Evolutionary conservation across 1,140 invertebrate species (phyloP).

Genomic region (Choristoneura fumiferana): DNA sequence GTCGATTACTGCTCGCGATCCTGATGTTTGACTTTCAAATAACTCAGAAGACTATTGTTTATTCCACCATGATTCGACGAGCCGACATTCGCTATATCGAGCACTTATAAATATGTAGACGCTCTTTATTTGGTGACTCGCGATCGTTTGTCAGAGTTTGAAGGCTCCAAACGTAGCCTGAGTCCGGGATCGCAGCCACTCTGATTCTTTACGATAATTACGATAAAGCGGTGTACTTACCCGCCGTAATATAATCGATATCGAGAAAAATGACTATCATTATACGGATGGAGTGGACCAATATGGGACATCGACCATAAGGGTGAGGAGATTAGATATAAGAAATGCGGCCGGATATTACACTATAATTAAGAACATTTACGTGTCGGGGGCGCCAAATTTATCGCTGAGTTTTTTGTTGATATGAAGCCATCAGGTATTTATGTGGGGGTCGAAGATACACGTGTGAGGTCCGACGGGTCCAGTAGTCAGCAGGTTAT

Average conservation of each 20-base stretch:
- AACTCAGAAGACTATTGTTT: slow-evolving; percentile 53
- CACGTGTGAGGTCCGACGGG: slow-evolving; percentile 67
- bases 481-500: slow-evolving; percentile 71
- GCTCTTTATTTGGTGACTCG: slow-evolving; percentile 49
- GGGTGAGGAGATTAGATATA: slow-evolving; percentile 70
- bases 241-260: slow-evolving; percentile 47
- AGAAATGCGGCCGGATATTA: slow-evolving; percentile 65
- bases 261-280: slow-evolving; percentile 49
- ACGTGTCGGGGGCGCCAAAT: slow-evolving; percentile 76
- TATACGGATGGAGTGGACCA: slow-evolving; percentile 32
- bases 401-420: slow-evolving; percentile 75
- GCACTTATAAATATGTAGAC: slow-evolving; percentile 63
- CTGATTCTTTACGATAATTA: slow-evolving; percentile 19
- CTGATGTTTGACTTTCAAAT: slow-evolving; percentile 69
- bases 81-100: slow-evolving; percentile 51
- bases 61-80: slow-evolving; percentile 45
- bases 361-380: slow-evolving; percentile 76
- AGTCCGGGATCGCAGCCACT: neutral
- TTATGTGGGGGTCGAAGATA: slow-evolving; percentile 57
- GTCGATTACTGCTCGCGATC: slow-evolving; percentile 54
- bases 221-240: slow-evolving; percentile 17
- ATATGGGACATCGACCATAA: slow-evolving; percentile 54
- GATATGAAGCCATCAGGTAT: slow-evolving; percentile 71
- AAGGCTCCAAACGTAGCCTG: slow-evolving; percentile 25
- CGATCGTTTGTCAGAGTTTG: slow-evolving; percentile 42